Base-by-base conservation (phyloP, 2,888 invertebrate genomes). In the Thereva nobilitata region DNA sequence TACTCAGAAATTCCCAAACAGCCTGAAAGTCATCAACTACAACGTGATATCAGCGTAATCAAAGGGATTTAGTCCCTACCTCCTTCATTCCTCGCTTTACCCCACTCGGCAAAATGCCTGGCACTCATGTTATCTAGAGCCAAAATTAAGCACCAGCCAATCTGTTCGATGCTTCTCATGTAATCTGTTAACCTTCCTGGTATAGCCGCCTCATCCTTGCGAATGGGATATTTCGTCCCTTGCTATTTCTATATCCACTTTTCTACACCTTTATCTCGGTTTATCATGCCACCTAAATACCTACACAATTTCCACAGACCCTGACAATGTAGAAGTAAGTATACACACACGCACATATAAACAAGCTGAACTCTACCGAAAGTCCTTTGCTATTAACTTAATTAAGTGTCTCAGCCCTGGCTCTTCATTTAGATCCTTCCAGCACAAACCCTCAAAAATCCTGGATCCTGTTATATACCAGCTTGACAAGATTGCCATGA, bases 41-140 rank as follows among this genome's bases (percentile, higher is more conserved):
- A 41, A 41, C 41, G 50, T 63, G 63, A 63, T 63, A 63, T 63
- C 63, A 63, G 52, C 52, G 50, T 63, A 63, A 63, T 63, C 63
- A 63, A 50, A 50, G 42, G 42, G 63, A 63, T 63, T 63, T 50
- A 7, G n/a, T 41, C 6, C 42, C 40, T 50, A 52, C 37, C 23
- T 49, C 23, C 23, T 2, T 23, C 23, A 23, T 23, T 23, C 23
- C 23, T 23, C 23, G 23, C 23, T 23, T 23, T 23, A 2, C 23
- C 23, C 23, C 23, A 1, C 1, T 23, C 23, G 23, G 23, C 23
- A 23, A 23, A 23, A 23, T 23, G 23, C 23, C 23, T 23, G 40
- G 41, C 52, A 49, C 49, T 63, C 41, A 63, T 63, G 47, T 47
- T 50, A 52, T 61, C 40, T 41, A 40, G 41, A 37, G 40, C 50